A percentile compares a stretch with the other conserved stretches of the same genome.
These are phyloP conservation scores for Eristalis tenax DNA, from an alignment of 2,888 invertebrate species.

Conservation along the genomic window DNA sequence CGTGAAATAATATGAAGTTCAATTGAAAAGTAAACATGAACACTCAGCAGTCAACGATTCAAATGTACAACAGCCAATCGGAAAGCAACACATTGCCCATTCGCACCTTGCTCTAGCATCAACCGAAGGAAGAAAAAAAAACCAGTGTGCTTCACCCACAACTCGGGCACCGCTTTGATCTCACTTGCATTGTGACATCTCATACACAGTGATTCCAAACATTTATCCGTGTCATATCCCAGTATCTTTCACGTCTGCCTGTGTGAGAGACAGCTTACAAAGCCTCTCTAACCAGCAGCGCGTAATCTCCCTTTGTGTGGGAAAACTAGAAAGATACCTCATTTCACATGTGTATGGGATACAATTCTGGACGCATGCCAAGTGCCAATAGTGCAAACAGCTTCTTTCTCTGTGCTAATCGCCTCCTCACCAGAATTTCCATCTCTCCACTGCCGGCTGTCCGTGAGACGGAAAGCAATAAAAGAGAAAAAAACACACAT, in stretches of 20 bases:
- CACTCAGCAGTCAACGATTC: not conserved
- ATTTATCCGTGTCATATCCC: conserved; percentile 26
- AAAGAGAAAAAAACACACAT: conserved; percentile 2
- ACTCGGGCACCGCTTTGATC: conserved; percentile 25
- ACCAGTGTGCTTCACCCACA: not conserved
- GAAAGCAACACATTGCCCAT: not conserved
- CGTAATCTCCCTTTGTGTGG: conserved; percentile 40
- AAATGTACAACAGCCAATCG: not conserved
- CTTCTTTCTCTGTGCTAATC: conserved; percentile 56
- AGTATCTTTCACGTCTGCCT: conserved; percentile 28
- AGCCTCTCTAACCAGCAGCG: conserved; percentile 22
- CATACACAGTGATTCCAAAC: conserved; percentile 20
- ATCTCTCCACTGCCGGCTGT: conserved; percentile 9
- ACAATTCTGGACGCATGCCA: conserved; percentile 57
- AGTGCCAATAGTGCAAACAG: conserved; percentile 63
- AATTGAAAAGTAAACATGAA: not conserved
- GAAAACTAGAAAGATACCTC: conserved; percentile 19
- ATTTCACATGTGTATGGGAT: conserved; percentile 34
- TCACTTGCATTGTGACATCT: conserved; percentile 28
- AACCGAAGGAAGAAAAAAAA: not conserved
- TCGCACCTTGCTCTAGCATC: not conserved
- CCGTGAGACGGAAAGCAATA: conserved; percentile 18
- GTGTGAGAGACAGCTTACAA: conserved; percentile 22
- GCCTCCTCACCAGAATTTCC: conserved; percentile 36
- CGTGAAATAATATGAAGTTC: not conserved